phyloP scores from a whole-genome alignment of 92 coral and sea anemone genomes.

The Pocillopora grandis region DNA sequence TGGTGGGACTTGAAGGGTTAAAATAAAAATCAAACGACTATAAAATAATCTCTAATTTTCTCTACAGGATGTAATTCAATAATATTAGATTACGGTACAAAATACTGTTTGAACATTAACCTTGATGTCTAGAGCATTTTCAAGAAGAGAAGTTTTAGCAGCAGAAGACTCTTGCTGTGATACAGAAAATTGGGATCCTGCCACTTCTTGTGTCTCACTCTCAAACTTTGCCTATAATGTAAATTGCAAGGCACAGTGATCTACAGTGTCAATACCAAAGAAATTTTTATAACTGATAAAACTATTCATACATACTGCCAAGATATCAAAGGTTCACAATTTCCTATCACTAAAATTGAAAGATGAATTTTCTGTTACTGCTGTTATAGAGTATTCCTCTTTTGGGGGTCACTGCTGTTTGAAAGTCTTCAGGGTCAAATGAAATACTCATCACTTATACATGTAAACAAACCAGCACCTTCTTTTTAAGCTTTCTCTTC shows the following conservation, averaged over 20 bases:
- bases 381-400: not conserved
- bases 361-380: too few relatives aligned
- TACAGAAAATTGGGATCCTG: conserved; percentile 95
- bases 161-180: conserved; percentile 96
- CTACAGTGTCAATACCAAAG: not conserved
- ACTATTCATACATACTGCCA: too few relatives aligned
- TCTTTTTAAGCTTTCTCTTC: conserved; percentile 80
- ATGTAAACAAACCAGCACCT: conserved; percentile 45
- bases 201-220: conserved; percentile 82
- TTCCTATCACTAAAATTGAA: too few relatives aligned
- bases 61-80: too few relatives aligned
- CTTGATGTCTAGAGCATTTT: conserved; percentile 95
- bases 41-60: too few relatives aligned
- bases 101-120: conserved; percentile 30
- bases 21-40: too few relatives aligned
- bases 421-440: not conserved
- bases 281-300: too few relatives aligned
- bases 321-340: too few relatives aligned
- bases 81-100: too few relatives aligned
- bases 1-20: too few relatives aligned
- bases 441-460: not conserved
- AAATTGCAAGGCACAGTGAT: not conserved
- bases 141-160: conserved; percentile 72
- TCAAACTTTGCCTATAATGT: conserved; percentile 79
- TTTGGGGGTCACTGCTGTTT: not conserved